Conservation (phyloP, 2,113 vertebrate genomes). For the Vicugna pacos region DNA sequence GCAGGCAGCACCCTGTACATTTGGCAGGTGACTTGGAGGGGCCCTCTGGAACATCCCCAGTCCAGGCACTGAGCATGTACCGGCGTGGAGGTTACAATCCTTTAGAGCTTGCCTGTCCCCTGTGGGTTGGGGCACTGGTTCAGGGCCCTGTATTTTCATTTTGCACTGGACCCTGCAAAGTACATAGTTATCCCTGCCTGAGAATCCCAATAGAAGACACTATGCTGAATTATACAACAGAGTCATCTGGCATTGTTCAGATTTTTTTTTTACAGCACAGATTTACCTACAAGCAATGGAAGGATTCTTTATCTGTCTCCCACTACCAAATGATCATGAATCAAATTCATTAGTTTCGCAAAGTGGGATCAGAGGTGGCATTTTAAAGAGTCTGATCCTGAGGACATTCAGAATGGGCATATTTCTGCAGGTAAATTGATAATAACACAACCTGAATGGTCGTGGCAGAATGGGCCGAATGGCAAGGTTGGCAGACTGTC, state of each 20-base stretch:
- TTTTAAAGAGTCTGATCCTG: neutral
- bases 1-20: neutral
- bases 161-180: neutral
- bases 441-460: neutral
- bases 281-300: neutral
- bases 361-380: neutral
- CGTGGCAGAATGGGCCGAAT: neutral
- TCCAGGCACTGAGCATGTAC: neutral
- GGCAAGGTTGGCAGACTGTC: neutral
- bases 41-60: neutral
- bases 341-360: neutral
- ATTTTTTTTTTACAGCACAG: neutral
- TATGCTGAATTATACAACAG: neutral
- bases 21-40: neutral
- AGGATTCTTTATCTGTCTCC: constrained; percentile 18
- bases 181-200: neutral
- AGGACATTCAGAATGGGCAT: neutral
- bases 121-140: neutral
- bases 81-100: neutral
- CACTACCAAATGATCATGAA: neutral
- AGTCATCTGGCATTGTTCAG: neutral
- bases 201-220: neutral
- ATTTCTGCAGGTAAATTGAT: neutral
- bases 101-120: neutral
- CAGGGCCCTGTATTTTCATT: neutral